Base-by-base conservation (phyloP, 2,797 vertebrate genomes). In the Corythornis leucogaster region DNA sequence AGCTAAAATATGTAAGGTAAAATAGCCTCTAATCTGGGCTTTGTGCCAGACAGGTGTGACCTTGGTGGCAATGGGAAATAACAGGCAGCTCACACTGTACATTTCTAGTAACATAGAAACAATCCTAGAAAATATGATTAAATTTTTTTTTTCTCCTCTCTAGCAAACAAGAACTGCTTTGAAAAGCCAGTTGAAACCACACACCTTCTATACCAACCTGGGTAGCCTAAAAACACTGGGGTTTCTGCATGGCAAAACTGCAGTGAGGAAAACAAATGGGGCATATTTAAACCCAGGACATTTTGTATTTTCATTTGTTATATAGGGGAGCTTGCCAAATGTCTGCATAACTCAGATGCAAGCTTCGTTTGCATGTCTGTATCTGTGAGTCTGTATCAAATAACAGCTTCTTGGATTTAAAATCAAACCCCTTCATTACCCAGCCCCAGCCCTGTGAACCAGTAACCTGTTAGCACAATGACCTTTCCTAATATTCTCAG, bases 281-380 rank as follows among this genome's bases (percentile, higher is more conserved):
- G 15, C 4, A 9, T 0, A 0, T 46, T 80, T 64, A 51, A 54
- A 85, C 14, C 48, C 33, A 6, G 1, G 11, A 24, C 3, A 10
- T 51, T 74, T n/a, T 50, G 5, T 30, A 42, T 31, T 88, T 58
- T 9, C 8, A 25, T 11, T 82, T 68, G 35, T 31, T 50, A 16
- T 6, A 3, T 7, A 35, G 12, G 3, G 10, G 6, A 50, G 7
- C 6, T 22, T 63, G 15, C 22, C 33, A 66, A 17, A 3, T 55
- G 13, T 4, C 13, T 61, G 57, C 63, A 8, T 5, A 63, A 42
- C 38, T 68, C 64, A 64, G 66, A 50, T 18, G 33, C 8, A 22
- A 45, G 45, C 25, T 31, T 8, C 42, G 5, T 17, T 14, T 76
- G 17, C 15, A 5, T 1, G 5, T 51, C 35, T 33, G 33, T 33